phyloP scores from a whole-genome alignment of 2,797 vertebrate species.

The Agapornis canus region DNA sequence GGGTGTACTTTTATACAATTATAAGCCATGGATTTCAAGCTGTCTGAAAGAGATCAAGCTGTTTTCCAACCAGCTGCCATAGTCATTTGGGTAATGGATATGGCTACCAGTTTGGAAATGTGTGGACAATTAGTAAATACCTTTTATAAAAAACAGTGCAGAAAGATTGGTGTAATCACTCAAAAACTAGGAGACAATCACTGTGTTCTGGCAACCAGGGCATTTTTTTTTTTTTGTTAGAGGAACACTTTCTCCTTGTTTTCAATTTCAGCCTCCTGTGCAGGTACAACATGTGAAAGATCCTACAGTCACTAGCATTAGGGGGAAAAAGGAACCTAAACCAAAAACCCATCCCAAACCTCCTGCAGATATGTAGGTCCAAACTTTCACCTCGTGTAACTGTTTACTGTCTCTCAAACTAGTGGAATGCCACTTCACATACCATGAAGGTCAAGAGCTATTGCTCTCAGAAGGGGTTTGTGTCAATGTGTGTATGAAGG shows the following conservation, averaged over 20 bases:
- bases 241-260: not conserved
- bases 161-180: not conserved
- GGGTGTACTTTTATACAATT: constrained; percentile 1
- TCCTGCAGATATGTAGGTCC: not conserved
- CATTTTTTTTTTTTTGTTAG: not conserved
- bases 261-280: not conserved
- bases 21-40: not conserved
- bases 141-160: not conserved
- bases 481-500: rapidly evolving
- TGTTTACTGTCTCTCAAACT: not conserved
- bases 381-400: not conserved
- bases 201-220: not conserved
- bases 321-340: not conserved
- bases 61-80: constrained; percentile 27
- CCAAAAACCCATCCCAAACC: not conserved
- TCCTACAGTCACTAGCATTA: not conserved
- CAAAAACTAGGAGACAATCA: not conserved
- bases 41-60: constrained; percentile 35
- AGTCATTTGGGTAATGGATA: constrained; percentile 7
- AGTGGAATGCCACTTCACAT: rapidly evolving
- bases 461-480: not conserved
- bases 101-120: constrained; percentile 1
- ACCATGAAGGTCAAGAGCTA: not conserved
- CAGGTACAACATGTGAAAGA: not conserved
- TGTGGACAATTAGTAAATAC: not conserved